Evolutionary conservation across 2,888 invertebrate genomes (phyloP).

Genomic region (Byasa hedistus): DNA sequence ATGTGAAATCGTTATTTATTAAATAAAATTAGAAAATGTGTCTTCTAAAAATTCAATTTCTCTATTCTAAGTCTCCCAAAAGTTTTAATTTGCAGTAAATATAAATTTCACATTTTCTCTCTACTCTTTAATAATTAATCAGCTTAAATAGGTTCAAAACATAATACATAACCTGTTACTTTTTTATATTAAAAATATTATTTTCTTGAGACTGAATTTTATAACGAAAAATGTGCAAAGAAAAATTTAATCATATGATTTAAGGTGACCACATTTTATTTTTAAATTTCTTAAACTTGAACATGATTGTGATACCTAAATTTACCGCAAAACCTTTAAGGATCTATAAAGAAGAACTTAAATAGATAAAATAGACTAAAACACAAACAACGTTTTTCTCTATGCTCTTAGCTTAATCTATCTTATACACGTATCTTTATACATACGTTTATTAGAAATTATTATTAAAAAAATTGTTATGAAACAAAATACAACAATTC

Average conservation of each 20-base stretch:
- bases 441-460: too few relatives aligned
- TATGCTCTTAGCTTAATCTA: not conserved
- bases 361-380: not conserved
- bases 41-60: not conserved
- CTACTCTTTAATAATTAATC: not conserved
- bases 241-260: constrained; percentile 57
- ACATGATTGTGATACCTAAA: not conserved
- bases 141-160: not conserved
- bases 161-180: not conserved
- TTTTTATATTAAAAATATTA: constrained; percentile 45
- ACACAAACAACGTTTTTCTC: not conserved
- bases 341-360: not conserved
- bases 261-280: constrained; percentile 38
- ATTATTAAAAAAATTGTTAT: too few relatives aligned
- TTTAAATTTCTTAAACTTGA: not conserved
- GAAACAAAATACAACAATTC: too few relatives aligned
- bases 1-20: not conserved
- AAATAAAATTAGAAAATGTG: not conserved
- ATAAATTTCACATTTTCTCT: not conserved
- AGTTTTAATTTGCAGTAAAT: not conserved
- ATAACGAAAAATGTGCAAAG: constrained; percentile 53
- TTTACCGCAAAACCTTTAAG: not conserved
- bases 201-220: constrained; percentile 45
- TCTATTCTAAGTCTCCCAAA: not conserved
- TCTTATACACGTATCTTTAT: not conserved